Percentiles rank a stretch among this genome's conserved stretches.
These are phyloP conservation scores for Strix aluco DNA, from an alignment of 2,113 vertebrate species.

Conservation along the genomic window DNA sequence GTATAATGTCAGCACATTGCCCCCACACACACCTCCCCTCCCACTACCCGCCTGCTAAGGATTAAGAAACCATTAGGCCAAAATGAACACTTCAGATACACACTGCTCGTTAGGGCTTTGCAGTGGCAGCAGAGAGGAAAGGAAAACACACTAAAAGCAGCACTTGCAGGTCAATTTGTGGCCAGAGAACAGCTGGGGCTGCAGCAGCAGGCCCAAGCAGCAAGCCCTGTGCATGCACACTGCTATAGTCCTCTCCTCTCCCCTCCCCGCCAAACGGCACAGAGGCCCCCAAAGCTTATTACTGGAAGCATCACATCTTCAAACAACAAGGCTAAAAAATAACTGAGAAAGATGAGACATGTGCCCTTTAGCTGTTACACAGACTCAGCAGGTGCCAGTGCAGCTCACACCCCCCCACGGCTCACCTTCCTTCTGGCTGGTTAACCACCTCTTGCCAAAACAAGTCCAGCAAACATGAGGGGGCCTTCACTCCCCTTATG, in stretches of 20 bases:
- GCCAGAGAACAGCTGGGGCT: not conserved
- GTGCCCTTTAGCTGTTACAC: not conserved
- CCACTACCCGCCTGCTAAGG: not conserved
- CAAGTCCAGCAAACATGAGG: not conserved
- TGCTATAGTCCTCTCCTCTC: not conserved
- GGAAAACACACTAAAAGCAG: not conserved
- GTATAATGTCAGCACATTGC: not conserved
- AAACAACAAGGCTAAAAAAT: not conserved
- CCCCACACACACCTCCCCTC: not conserved
- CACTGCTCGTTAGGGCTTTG: not conserved
- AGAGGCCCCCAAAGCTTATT: not conserved
- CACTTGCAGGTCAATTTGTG: not conserved
- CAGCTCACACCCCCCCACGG: fast-evolving
- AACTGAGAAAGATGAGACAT: not conserved
- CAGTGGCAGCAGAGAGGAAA: not conserved
- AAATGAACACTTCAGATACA: not conserved
- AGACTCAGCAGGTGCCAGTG: not conserved
- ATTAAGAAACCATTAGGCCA: not conserved
- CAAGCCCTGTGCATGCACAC: fast-evolving
- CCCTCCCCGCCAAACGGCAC: not conserved
- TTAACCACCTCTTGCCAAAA: not conserved
- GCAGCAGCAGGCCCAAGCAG: fast-evolving
- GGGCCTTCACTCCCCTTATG: not conserved
- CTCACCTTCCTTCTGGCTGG: not conserved
- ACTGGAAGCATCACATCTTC: not conserved